Percentiles rank a stretch among this genome's conserved stretches.
phyloP scores from a whole-genome alignment of 2,888 invertebrate genomes.

The Cancer borealis region DNA sequence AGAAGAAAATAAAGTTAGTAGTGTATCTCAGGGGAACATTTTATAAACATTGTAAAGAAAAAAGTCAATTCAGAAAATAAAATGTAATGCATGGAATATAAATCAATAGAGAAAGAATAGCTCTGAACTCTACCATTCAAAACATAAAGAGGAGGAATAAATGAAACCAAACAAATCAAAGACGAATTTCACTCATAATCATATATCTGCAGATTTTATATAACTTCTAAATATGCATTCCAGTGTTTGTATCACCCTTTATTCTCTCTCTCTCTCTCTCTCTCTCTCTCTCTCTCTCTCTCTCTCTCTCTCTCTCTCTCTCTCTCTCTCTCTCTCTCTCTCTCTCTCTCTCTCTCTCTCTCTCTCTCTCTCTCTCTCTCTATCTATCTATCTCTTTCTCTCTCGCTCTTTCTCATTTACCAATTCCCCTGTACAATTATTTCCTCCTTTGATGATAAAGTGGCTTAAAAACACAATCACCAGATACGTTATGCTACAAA shows the following conservation, averaged over 20 bases:
- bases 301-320: constrained; percentile 1
- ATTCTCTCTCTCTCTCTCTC: neutral
- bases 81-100: neutral
- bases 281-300: constrained; percentile 9
- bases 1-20: no score
- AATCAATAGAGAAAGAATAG: neutral
- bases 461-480: neutral
- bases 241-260: neutral
- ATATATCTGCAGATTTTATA: neutral
- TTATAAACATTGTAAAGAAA: no score
- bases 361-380: neutral
- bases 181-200: neutral
- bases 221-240: neutral
- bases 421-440: neutral
- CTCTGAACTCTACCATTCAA: neutral
- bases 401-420: neutral
- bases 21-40: no score
- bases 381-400: neutral
- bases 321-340: constrained; percentile 1
- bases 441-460: neutral
- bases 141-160: neutral
- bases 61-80: neutral
- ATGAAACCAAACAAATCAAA: neutral
- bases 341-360: constrained; percentile 1
- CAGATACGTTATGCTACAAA: neutral